These are phyloP conservation scores for Leptodactylus fuscus DNA, from an alignment of 2,113 vertebrate species.

Conservation along the genomic window DNA sequence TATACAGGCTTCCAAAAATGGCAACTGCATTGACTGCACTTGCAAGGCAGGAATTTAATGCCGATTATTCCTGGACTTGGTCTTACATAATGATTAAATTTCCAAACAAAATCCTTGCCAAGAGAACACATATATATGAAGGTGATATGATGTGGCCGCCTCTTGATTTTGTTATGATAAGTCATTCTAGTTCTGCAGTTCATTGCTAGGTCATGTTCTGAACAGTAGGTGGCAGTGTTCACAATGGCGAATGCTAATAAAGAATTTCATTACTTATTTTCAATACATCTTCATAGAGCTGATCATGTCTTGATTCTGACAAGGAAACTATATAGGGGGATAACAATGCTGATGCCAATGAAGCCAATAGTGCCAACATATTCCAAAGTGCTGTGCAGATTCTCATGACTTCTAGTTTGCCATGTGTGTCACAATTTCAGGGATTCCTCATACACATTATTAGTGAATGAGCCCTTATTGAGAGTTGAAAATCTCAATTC, in stretches of 20 bases:
- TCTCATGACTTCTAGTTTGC: no score
- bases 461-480: no score
- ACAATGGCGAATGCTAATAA: not conserved
- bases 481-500: no score
- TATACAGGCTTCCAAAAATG: no score
- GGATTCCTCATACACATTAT: no score
- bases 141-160: not conserved
- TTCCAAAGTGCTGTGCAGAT: no score
- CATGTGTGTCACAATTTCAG: no score
- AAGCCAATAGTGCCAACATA: not conserved
- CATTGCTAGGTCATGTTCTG: not conserved
- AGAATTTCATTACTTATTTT: not conserved
- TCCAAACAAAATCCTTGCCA: not conserved
- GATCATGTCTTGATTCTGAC: not conserved
- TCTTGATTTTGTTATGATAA: not conserved
- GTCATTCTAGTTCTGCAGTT: no score
- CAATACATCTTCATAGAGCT: not conserved
- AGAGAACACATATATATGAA: not conserved
- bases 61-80: not conserved
- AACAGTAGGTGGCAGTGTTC: constrained; percentile 6
- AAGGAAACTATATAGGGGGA: not conserved
- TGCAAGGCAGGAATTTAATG: no score
- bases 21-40: no score
- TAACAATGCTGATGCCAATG: not conserved
- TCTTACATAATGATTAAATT: not conserved